Conservation (phyloP, 2,797 vertebrate genomes). For the Sebastiscus tertius region DNA sequence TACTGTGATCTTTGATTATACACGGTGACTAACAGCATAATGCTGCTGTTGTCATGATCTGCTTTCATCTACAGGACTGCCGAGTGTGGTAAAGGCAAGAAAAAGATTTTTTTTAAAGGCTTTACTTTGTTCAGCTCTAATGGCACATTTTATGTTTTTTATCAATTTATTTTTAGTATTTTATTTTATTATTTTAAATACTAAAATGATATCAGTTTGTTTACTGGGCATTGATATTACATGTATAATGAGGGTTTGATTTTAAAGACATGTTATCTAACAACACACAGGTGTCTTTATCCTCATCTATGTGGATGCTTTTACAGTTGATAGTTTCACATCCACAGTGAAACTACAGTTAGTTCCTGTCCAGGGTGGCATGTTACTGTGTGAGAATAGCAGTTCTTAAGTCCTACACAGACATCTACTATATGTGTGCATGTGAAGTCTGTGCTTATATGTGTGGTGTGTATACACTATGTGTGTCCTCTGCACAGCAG, state of each 20-base stretch:
- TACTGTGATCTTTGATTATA: background rate
- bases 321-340: conserved; percentile 47
- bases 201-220: background rate
- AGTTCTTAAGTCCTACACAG: conserved; percentile 1
- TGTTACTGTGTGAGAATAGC: background rate
- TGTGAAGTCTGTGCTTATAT: conserved; percentile 1
- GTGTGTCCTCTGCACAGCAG: conserved; percentile 49
- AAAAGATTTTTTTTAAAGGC: background rate
- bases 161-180: background rate
- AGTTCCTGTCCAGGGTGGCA: conserved; percentile 30
- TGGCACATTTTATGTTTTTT: background rate
- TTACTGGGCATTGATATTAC: background rate
- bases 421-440: conserved; percentile 25
- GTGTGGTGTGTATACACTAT: background rate
- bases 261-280: background rate
- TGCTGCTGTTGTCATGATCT: background rate
- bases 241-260: background rate
- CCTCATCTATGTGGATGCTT: background rate
- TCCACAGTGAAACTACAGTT: conserved; percentile 42
- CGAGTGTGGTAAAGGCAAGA: background rate
- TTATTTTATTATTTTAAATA: background rate
- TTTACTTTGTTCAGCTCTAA: background rate
- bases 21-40: background rate
- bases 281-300: background rate
- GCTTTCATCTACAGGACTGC: background rate